Conservation (phyloP, 2,113 vertebrate genomes). For the Electrona antarctica region DNA sequence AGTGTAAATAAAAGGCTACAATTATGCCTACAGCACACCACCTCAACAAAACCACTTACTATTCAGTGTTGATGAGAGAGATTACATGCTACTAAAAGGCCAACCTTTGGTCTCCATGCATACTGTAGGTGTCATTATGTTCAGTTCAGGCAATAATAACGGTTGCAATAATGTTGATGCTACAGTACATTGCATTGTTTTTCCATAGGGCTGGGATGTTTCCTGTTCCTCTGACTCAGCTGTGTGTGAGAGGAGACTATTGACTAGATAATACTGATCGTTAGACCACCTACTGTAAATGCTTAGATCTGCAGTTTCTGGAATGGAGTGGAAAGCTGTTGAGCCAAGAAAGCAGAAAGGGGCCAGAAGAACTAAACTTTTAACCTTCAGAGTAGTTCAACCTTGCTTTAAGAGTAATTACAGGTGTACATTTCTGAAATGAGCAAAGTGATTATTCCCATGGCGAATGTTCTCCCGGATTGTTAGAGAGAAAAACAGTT, state of each 20-base stretch:
- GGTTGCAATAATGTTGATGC: background rate
- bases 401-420: background rate
- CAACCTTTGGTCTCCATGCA: no score
- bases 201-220: background rate
- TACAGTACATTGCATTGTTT: conserved; percentile 4
- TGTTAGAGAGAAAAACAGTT: no score
- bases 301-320: background rate
- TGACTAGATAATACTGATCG: conserved; percentile 2
- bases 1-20: conserved; percentile 27
- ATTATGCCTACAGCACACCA: conserved; percentile 45
- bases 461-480: background rate
- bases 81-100: conserved; percentile 9
- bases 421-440: background rate
- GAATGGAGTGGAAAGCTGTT: no score
- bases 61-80: conserved; percentile 20
- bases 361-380: background rate
- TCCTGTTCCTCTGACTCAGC: conserved; percentile 7
- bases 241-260: conserved; percentile 9
- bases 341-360: no score
- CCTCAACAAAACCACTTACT: conserved; percentile 32
- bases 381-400: conserved; percentile 10
- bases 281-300: background rate
- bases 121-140: no score
- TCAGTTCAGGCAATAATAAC: no score
- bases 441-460: background rate